Conservation (phyloP, 2,888 invertebrate genomes). For the Leucoma salicis region DNA sequence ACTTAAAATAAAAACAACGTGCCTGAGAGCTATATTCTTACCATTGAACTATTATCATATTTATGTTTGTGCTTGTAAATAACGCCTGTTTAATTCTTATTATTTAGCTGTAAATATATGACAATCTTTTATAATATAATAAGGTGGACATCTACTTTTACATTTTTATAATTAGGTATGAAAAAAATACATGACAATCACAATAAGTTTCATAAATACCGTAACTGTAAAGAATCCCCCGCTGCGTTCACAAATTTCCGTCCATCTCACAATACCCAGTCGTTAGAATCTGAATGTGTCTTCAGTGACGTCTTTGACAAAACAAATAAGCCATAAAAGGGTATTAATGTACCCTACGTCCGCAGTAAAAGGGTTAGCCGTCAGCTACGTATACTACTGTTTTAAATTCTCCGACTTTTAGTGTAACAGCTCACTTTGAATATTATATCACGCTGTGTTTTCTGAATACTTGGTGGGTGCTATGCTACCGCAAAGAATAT, state of each 20-base stretch:
- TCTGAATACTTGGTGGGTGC: neutral
- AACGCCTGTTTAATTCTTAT: no score
- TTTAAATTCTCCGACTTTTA: slow-evolving; percentile 27
- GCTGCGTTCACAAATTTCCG: slow-evolving; percentile 56
- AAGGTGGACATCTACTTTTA: no score
- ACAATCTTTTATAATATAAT: no score
- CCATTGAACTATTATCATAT: no score
- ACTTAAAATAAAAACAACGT: no score
- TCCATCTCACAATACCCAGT: slow-evolving; percentile 52
- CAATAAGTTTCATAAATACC: slow-evolving; percentile 1
- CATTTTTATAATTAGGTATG: no score
- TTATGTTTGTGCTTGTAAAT: no score
- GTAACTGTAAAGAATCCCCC: slow-evolving; percentile 29
- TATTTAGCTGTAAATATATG: no score
- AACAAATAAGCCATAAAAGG: slow-evolving; percentile 46
- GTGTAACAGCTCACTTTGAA: slow-evolving; percentile 15
- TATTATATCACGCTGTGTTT: slow-evolving; percentile 10
- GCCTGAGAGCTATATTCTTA: no score
- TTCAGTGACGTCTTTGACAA: slow-evolving; percentile 49
- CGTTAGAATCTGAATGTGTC: slow-evolving; percentile 30
- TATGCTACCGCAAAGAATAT: neutral
- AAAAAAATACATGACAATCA: neutral
- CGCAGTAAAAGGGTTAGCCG: slow-evolving; percentile 44
- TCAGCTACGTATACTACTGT: slow-evolving; percentile 42
- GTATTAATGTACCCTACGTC: slow-evolving; percentile 36